Evolutionary conservation across 2,888 invertebrate genomes (phyloP).

Genomic region (Nezara viridula): DNA sequence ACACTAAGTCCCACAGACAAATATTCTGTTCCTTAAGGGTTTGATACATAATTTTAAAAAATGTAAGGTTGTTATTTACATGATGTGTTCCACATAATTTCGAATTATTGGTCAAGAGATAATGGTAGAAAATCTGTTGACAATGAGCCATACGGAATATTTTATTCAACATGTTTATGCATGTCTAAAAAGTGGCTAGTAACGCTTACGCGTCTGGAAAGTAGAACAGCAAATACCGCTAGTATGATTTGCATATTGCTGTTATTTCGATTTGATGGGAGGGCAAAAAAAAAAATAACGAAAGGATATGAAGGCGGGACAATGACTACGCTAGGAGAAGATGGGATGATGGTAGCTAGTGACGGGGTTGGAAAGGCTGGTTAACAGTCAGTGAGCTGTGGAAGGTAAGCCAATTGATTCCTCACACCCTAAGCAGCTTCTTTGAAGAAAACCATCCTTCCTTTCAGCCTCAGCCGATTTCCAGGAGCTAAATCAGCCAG

Average conservation of each 20-base stretch:
- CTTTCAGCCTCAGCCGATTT: constrained; percentile 4
- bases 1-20: no score
- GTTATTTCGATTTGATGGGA: background rate
- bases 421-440: constrained; percentile 28
- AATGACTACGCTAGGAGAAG: background rate
- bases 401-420: constrained; percentile 27
- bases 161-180: background rate
- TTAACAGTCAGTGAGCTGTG: constrained; percentile 30
- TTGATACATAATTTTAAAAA: no score
- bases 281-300: background rate
- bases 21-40: no score
- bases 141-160: background rate
- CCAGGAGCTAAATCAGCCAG: constrained; percentile 23
- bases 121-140: background rate
- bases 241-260: background rate
- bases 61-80: no score
- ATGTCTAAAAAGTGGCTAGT: background rate
- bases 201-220: background rate
- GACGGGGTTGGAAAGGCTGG: constrained; percentile 2
- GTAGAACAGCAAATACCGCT: background rate
- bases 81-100: no score
- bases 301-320: background rate
- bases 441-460: constrained; percentile 42
- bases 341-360: background rate
- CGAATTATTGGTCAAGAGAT: no score